Evolutionary conservation across 2,113 vertebrate genomes (phyloP).

Genomic region (Corythornis vintsioides): DNA sequence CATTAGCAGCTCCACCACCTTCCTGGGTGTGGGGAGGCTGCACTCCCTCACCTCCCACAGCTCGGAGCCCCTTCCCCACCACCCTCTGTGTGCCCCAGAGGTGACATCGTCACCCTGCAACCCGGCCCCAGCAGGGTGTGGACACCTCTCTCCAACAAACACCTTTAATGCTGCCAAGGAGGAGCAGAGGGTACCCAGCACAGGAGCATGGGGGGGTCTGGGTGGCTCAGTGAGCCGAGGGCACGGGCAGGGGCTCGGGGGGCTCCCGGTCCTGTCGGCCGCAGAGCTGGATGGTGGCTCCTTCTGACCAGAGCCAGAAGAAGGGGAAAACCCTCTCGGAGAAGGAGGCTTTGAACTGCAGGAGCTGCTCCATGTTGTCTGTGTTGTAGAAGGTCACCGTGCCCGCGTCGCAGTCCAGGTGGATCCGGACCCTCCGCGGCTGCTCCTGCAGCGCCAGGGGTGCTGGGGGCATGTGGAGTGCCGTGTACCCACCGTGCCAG

Average conservation of each 20-base stretch:
- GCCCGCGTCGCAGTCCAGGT: slow-evolving; percentile 1
- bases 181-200: rapidly evolving
- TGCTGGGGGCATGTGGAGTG: rapidly evolving
- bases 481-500: background rate
- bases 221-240: background rate
- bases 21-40: no score
- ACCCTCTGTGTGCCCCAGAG: rapidly evolving
- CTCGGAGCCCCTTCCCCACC: background rate
- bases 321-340: slow-evolving; percentile 39
- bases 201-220: background rate
- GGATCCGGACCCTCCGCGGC: background rate
- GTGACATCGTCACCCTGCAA: rapidly evolving
- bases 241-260: rapidly evolving
- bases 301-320: background rate
- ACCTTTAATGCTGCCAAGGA: slow-evolving; percentile 11
- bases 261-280: rapidly evolving
- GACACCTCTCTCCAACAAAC: background rate
- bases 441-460: rapidly evolving
- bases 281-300: background rate
- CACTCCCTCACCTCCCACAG: background rate
- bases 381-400: slow-evolving; percentile 35
- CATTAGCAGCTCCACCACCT: background rate
- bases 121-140: background rate
- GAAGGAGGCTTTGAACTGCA: slow-evolving; percentile 17
- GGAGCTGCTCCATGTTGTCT: background rate